Percentiles rank a stretch among this genome's conserved stretches.
phyloP scores from a whole-genome alignment of 2,797 vertebrate species.

The Lepidocolaptes lacrymiger region DNA sequence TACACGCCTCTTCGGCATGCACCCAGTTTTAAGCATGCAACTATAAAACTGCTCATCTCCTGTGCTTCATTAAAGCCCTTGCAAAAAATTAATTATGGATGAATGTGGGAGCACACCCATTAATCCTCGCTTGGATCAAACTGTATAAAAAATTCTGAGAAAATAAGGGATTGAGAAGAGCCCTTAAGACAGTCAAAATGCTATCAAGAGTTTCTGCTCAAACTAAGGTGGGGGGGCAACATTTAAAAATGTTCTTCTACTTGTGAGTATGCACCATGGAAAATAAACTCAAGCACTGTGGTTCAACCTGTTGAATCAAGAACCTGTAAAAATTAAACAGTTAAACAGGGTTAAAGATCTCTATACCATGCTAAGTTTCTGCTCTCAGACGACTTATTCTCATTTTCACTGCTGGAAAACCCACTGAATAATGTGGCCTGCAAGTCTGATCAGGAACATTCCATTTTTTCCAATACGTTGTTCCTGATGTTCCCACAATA shows the following conservation, averaged over 20 bases:
- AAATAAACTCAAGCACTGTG: background rate
- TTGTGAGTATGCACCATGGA: background rate
- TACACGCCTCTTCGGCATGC: fast-evolving
- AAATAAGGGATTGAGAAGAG: background rate
- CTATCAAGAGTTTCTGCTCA: background rate
- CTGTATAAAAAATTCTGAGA: background rate
- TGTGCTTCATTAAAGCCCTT: background rate
- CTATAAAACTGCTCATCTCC: background rate
- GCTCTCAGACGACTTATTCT: slow-evolving; percentile 5
- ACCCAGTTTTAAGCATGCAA: background rate
- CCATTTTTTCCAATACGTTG: slow-evolving; percentile 22
- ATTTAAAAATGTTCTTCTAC: background rate
- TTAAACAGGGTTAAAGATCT: background rate
- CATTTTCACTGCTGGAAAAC: slow-evolving; percentile 19
- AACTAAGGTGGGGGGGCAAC: background rate
- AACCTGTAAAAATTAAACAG: background rate
- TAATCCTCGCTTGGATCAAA: background rate
- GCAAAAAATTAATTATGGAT: slow-evolving; percentile 37
- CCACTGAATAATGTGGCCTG: background rate
- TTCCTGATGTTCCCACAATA: slow-evolving; percentile 61
- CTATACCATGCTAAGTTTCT: background rate
- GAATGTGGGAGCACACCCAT: background rate
- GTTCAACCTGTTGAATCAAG: background rate
- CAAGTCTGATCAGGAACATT: slow-evolving; percentile 33
- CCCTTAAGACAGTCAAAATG: background rate